phyloP scores from a whole-genome alignment of 2,888 invertebrate species.

The Eupithecia subumbrata region DNA sequence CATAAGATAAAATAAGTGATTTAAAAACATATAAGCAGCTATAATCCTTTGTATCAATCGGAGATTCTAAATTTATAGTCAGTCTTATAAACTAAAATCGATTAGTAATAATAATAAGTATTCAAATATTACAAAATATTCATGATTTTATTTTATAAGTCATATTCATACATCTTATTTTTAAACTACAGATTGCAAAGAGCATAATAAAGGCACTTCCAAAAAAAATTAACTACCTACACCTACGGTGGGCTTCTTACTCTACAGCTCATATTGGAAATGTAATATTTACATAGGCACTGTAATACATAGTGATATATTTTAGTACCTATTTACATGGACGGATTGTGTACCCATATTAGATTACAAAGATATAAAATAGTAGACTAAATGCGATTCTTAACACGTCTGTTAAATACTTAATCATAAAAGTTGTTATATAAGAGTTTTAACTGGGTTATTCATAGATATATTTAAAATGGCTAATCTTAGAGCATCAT shows the following conservation, averaged over 20 bases:
- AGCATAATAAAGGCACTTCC: background rate
- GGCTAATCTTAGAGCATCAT: background rate
- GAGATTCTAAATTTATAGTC: conserved; percentile 20
- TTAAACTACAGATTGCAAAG: background rate
- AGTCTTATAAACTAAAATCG: conserved; percentile 32
- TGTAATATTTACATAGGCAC: conserved; percentile 40
- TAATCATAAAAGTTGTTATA: background rate
- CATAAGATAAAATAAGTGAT: background rate
- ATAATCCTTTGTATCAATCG: background rate
- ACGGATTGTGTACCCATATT: conserved; percentile 26
- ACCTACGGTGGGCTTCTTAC: conserved; percentile 38
- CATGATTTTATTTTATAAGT: no score
- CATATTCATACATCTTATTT: background rate
- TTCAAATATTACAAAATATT: background rate
- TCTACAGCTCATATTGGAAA: conserved; percentile 2
- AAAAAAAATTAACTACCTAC: background rate
- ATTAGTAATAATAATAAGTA: background rate
- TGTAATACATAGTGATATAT: conserved; percentile 11
- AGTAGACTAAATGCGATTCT: background rate
- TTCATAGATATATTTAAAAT: background rate
- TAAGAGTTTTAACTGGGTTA: background rate
- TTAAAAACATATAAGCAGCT: background rate
- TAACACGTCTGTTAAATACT: background rate
- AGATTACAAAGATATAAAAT: background rate
- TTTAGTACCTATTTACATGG: conserved; percentile 34